phyloP scores from a whole-genome alignment of 2,113 vertebrate genomes.

The Nothoprocta perdicaria region DNA sequence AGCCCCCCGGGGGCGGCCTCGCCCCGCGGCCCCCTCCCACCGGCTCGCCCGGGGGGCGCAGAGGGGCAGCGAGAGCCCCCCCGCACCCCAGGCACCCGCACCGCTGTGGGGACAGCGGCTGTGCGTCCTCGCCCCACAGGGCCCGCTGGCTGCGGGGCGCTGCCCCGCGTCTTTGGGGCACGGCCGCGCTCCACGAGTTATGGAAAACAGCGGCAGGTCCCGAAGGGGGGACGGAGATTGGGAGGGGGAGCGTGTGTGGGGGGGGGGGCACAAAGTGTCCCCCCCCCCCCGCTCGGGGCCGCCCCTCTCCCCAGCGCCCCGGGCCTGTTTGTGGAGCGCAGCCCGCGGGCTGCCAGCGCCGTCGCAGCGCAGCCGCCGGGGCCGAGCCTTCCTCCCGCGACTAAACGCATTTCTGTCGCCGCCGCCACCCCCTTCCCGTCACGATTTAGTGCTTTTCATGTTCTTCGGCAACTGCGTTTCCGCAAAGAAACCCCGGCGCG shows the following conservation, averaged over 20 bases:
- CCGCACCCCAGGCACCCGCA: too few species aligned
- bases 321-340: neutral
- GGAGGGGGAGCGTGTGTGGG: neutral
- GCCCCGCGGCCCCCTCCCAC: neutral
- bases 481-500: slow-evolving; percentile 76
- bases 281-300: neutral
- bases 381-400: neutral
- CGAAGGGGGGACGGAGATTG: neutral
- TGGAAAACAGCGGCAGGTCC: neutral
- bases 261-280: neutral
- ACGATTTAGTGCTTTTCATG: slow-evolving; percentile 74
- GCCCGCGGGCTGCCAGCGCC: neutral
- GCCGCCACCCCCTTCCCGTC: slow-evolving; percentile 58
- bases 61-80: too few species aligned
- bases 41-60: too few species aligned
- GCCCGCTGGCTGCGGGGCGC: too few species aligned
- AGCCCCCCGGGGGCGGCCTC: neutral
- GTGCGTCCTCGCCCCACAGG: too few species aligned
- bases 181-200: too few species aligned
- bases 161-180: too few species aligned
- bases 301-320: neutral
- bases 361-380: neutral
- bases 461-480: slow-evolving; percentile 76
- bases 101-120: too few species aligned
- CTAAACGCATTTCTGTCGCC: slow-evolving; percentile 42